Conservation (phyloP, 2,797 vertebrate genomes). For the Pterois miles region DNA sequence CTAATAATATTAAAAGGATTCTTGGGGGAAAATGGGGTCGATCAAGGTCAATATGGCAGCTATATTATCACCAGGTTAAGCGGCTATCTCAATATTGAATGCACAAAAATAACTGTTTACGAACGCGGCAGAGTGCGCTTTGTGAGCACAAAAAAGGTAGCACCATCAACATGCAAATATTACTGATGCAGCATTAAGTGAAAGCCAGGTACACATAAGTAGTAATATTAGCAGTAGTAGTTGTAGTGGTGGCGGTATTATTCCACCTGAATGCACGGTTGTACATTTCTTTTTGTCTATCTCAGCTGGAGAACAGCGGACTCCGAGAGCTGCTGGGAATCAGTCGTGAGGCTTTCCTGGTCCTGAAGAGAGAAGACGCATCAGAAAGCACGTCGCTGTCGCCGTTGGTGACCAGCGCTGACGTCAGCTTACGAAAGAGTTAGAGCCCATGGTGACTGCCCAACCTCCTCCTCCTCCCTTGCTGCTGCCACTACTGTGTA, state of each 20-base stretch:
- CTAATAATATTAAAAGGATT: too few species aligned
- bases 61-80: too few species aligned
- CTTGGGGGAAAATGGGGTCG: too few species aligned
- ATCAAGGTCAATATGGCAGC: too few species aligned
- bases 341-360: constrained; percentile 94
- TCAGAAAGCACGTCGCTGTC: constrained; percentile 92
- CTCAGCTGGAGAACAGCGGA: constrained; percentile 93
- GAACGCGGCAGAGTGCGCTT: too few species aligned
- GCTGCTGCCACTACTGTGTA: constrained; percentile 34
- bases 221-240: not conserved
- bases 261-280: not conserved
- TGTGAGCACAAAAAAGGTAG: too few species aligned
- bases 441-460: constrained; percentile 55
- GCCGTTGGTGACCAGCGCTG: constrained; percentile 88
- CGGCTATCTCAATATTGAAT: too few species aligned
- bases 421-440: constrained; percentile 92
- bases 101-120: too few species aligned
- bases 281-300: constrained; percentile 20
- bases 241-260: not conserved
- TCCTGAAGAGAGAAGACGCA: constrained; percentile 89
- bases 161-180: not conserved
- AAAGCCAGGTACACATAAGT: not conserved
- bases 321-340: constrained; percentile 96
- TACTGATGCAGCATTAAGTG: not conserved
- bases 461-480: too few species aligned